Percentiles rank a stretch among this genome's conserved stretches.
These are phyloP conservation scores for Pteronura brasiliensis DNA, from an alignment of 2,113 vertebrate species.

Conservation along the genomic window DNA sequence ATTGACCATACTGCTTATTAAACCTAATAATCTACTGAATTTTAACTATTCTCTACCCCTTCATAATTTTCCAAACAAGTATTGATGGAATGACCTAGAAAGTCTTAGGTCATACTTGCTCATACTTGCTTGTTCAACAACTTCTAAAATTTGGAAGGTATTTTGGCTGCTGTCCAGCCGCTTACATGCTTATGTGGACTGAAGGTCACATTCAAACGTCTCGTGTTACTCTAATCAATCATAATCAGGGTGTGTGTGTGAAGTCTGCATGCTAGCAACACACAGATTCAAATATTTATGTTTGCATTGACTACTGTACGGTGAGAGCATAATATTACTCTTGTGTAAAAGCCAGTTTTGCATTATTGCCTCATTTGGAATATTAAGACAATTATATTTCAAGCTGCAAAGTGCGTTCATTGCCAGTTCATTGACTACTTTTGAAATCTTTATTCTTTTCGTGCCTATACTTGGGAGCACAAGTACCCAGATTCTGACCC, in stretches of 20 bases:
- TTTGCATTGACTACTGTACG: not conserved
- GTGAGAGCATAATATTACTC: not conserved
- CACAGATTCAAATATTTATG: not conserved
- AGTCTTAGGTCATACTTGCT: not conserved
- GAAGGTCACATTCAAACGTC: not conserved
- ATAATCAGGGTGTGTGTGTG: not conserved
- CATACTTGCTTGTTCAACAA: not conserved
- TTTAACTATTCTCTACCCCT: slow-evolving; percentile 45
- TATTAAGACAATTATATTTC: not conserved
- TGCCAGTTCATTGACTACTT: not conserved
- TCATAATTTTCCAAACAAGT: slow-evolving; percentile 19
- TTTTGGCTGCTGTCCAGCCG: not conserved
- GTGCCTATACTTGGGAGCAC: not conserved
- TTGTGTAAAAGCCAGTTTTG: not conserved
- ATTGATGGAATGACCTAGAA: slow-evolving; percentile 38
- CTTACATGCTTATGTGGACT: not conserved
- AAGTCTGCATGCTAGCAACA: not conserved
- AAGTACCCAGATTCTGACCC: not conserved
- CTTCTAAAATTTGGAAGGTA: not conserved
- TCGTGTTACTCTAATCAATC: not conserved
- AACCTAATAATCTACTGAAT: not conserved
- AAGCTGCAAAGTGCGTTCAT: not conserved
- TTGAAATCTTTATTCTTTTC: not conserved
- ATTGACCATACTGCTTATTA: not conserved
- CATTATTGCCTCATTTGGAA: not conserved